phyloP scores from a whole-genome alignment of 1,140 invertebrate genomes.

The Orchestia grillus region DNA sequence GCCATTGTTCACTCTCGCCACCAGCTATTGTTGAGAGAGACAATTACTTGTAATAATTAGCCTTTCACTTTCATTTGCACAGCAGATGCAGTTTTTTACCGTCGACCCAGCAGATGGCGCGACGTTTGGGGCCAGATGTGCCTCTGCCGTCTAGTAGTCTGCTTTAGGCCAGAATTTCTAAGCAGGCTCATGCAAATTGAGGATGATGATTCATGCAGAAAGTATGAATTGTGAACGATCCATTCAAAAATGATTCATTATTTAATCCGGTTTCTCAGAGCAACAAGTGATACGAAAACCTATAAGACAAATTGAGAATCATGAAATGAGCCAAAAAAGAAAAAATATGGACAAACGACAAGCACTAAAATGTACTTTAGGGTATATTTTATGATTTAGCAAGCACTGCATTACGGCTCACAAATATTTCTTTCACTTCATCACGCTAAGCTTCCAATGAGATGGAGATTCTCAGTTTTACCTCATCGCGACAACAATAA shows the following conservation, averaged over 20 bases:
- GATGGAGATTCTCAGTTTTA: no score
- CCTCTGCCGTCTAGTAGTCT: not conserved
- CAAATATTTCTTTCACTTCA: no score
- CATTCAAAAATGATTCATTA: not conserved
- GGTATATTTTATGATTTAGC: no score
- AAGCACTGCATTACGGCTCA: no score
- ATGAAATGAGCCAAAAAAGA: no score
- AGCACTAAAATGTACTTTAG: no score
- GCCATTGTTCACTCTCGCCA: not conserved
- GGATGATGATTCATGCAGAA: not conserved
- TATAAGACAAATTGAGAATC: no score
- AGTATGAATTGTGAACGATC: not conserved
- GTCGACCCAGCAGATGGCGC: not conserved
- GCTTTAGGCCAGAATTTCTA: not conserved
- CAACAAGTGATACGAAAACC: no score
- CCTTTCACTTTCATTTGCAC: conserved; percentile 22
- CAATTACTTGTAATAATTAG: conserved; percentile 28
- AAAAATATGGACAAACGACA: no score
- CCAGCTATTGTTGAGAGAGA: conserved; percentile 1
- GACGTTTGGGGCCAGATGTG: not conserved
- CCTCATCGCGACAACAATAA: no score
- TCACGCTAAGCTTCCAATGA: no score
- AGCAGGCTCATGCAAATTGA: not conserved
- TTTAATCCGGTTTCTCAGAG: not conserved
- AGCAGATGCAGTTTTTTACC: not conserved